Evolutionary conservation across 2,888 invertebrate species (phyloP).

Genomic region (Margaritifera margaritifera): DNA sequence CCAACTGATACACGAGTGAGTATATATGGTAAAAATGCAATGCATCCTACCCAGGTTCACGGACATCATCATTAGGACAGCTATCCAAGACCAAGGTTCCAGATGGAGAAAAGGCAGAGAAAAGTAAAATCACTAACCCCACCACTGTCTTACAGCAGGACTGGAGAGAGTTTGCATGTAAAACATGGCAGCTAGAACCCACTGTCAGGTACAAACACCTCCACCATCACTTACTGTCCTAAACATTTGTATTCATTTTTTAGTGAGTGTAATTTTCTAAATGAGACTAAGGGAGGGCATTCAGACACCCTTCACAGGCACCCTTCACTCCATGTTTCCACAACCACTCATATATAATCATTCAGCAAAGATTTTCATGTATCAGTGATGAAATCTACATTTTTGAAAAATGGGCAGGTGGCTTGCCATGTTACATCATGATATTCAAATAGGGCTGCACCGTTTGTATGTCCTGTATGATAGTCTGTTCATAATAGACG

Average conservation of each 20-base stretch:
- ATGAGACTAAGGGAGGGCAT: neutral
- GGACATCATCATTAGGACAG: conserved; percentile 26
- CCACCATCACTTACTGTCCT: neutral
- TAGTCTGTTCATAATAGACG: no score
- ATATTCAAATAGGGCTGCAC: no score
- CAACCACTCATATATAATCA: no score
- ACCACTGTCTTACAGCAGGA: conserved; percentile 77
- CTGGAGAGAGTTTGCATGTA: conserved; percentile 91
- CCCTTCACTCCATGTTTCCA: no score
- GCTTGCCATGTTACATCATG: no score
- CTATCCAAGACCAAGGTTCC: conserved; percentile 47
- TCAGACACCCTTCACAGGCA: neutral
- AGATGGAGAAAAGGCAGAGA: conserved; percentile 61
- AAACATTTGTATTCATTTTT: neutral
- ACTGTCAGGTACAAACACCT: conserved; percentile 66
- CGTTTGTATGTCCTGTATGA: no score
- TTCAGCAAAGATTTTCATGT: no score
- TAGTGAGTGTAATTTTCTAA: neutral
- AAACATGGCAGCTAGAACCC: conserved; percentile 97
- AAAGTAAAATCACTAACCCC: conserved; percentile 64
- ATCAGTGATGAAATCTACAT: no score
- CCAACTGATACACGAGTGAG: no score
- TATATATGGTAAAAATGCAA: neutral
- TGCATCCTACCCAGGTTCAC: conserved; percentile 13
- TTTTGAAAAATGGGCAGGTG: no score